Base-by-base conservation (phyloP, 2,888 invertebrate species). In the Formica aserva region DNA sequence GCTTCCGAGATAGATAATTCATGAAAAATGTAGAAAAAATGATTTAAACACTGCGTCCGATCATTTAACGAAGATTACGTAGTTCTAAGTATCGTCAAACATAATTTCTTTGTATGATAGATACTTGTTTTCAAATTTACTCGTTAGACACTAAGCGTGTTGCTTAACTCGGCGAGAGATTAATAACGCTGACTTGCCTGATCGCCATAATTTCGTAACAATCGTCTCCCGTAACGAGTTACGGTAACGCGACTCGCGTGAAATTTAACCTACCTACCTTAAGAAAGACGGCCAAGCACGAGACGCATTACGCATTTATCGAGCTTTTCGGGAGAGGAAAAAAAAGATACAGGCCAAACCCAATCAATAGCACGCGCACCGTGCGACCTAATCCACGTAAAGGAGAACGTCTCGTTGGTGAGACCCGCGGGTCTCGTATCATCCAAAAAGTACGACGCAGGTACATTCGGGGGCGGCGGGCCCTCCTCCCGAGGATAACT, bases 401-500 rank as follows among this genome's bases (percentile, higher is more conserved):
- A 78, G 60, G 55, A 29, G 15, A 77, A 15, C 6, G 15, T 69
- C n/a, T 8, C 60, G 32, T 13, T 65, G 22, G 78, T 13, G 78
- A 71, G 71, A 72, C 78, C 72, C 78, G 48, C 60, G 72, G 78
- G 78, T 0, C 78, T 76, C 77, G 82, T 77, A 83, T 83, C 77
- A 83, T 69, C 78, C 62, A 78, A 78, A 78, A 78, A 78, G 72
- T 78, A 78, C 71, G 78, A 78, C 66, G 55, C 83, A 85, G 86
- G 71, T 89, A 89, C 72, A 83, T 85, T 69, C 71, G 60, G 26
- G 45, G n/a, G 15, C 1, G 60, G 18, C 71, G 32, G 22, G 57
- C 41, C 57, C 35, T 60, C 48, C 72, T n/a, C 48, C 48, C n/a
- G n/a, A 62, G 83, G 89, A 87, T 90, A 89, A 90, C 87, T 90